phyloP scores from a whole-genome alignment of 1,140 invertebrate genomes.

The Aethina tumida region DNA sequence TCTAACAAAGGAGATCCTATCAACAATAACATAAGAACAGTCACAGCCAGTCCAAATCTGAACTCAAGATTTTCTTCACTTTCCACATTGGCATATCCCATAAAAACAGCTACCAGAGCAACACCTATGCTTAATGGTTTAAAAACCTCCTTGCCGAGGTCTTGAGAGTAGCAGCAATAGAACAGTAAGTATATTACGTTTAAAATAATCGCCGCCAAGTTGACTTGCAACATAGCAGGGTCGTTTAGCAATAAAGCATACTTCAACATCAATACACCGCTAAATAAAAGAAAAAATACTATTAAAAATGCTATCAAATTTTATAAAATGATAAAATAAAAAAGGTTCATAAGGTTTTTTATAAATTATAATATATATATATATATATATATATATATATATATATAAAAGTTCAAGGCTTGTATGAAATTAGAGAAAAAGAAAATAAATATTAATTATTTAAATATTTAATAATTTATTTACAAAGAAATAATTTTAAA shows the following conservation, averaged over 20 bases:
- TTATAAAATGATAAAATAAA: constrained; percentile 3
- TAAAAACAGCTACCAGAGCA: constrained; percentile 44
- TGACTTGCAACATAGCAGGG: constrained; percentile 61
- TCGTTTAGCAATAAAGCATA: constrained; percentile 60
- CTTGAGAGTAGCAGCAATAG: constrained; percentile 54
- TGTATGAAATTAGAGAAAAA: background rate
- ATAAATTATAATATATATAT: no score
- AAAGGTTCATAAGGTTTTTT: no score
- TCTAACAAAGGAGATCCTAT: constrained; percentile 60
- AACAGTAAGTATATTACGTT: constrained; percentile 53
- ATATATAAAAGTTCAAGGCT: constrained; percentile 3
- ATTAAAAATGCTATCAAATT: constrained; percentile 2
- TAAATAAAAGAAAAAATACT: constrained; percentile 32
- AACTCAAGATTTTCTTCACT: constrained; percentile 51
- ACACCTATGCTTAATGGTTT: constrained; percentile 39
- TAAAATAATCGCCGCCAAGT: constrained; percentile 55
- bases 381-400: background rate
- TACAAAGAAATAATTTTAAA: background rate
- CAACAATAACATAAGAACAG: constrained; percentile 52
- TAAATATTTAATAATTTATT: background rate
- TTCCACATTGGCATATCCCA: constrained; percentile 54
- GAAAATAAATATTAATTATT: background rate
- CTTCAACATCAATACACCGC: constrained; percentile 58
- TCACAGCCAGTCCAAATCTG: constrained; percentile 59
- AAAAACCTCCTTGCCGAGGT: constrained; percentile 42